Percentiles rank a stretch among this genome's conserved stretches.
phyloP scores from a whole-genome alignment of 2,797 vertebrate genomes.

The Falco berigora region DNA sequence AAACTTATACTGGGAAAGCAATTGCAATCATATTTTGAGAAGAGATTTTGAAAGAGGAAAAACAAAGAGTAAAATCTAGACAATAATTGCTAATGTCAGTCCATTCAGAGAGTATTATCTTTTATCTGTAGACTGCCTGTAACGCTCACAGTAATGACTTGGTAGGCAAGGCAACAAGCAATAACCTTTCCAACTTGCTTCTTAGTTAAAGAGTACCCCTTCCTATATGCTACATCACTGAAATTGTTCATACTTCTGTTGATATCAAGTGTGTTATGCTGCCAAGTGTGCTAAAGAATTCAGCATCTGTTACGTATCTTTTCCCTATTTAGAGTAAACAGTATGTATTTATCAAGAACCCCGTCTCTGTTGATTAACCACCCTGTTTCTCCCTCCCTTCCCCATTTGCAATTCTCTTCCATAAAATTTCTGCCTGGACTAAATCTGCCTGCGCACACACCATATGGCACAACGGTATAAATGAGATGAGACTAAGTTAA shows the following conservation, averaged over 20 bases:
- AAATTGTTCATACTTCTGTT: neutral
- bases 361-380: neutral
- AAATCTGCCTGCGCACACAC: neutral
- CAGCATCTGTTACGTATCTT: neutral
- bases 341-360: neutral
- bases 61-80: neutral
- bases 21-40: neutral
- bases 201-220: neutral
- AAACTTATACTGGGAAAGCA: neutral
- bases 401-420: neutral
- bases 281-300: neutral
- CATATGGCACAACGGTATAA: neutral
- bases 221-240: neutral
- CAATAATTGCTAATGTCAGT: neutral
- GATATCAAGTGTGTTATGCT: neutral
- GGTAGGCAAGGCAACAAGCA: slow-evolving; percentile 17
- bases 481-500: slow-evolving; percentile 35
- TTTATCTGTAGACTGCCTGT: neutral
- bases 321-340: slow-evolving; percentile 27
- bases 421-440: neutral
- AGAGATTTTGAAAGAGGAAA: neutral
- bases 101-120: neutral
- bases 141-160: neutral
- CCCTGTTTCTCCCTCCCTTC: neutral
- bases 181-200: neutral